Percentiles rank a stretch among this genome's conserved stretches.
phyloP scores from a whole-genome alignment of 2,113 vertebrate species.

The Gorsachius goisagi region DNA sequence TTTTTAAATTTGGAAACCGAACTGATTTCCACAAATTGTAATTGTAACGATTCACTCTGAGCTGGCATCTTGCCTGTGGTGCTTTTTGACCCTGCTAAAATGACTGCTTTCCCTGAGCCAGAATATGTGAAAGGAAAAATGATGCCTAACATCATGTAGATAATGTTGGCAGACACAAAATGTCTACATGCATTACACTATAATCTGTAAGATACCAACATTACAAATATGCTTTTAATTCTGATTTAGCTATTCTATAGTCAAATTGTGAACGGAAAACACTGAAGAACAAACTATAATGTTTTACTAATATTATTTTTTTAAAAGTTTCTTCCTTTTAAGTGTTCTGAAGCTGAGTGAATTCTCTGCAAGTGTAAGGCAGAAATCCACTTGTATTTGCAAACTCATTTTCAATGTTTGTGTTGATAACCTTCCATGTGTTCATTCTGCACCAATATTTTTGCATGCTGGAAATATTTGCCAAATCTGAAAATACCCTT shows the following conservation, averaged over 20 bases:
- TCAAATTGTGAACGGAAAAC: background rate
- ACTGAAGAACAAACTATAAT: background rate
- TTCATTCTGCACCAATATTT: background rate
- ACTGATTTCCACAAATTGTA: background rate
- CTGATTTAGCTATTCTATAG: background rate
- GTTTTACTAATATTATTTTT: background rate
- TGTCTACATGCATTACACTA: background rate
- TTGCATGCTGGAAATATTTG: background rate
- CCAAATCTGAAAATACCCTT: background rate
- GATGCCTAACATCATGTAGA: background rate
- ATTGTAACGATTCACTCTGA: background rate
- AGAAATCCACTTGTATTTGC: background rate
- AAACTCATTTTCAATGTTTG: background rate
- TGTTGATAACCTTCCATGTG: background rate
- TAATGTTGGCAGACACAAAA: background rate
- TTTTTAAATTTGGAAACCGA: background rate
- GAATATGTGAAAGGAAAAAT: slow-evolving; percentile 15
- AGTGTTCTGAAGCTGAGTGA: background rate
- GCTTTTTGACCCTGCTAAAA: slow-evolving; percentile 32
- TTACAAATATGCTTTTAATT: background rate
- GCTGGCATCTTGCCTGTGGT: background rate
- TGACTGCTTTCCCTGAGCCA: slow-evolving; percentile 27
- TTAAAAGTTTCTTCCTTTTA: background rate
- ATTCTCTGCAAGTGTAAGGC: background rate
- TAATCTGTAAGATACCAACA: background rate